Conservation (phyloP, 2,888 invertebrate genomes). For the Anodontia alba region DNA sequence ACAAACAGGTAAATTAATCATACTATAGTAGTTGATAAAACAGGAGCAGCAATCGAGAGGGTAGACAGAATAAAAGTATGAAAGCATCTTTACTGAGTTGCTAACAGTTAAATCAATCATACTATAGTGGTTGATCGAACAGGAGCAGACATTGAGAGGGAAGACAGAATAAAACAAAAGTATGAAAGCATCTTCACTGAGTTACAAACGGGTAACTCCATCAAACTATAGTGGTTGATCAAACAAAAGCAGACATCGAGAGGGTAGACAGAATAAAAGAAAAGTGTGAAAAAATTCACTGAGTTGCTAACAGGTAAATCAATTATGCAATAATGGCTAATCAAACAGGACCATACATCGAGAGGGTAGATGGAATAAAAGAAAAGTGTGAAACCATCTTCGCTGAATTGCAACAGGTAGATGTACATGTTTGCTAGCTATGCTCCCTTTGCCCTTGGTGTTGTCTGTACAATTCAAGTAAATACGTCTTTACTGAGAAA, state of each 20-base stretch:
- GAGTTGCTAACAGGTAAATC: conserved; percentile 70
- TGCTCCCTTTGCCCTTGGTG: too few relatives aligned
- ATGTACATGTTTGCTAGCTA: too few relatives aligned
- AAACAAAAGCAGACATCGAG: conserved; percentile 64
- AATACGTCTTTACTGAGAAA: too few relatives aligned
- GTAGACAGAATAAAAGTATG: conserved; percentile 51
- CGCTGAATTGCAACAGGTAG: conserved; percentile 70
- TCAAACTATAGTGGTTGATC: conserved; percentile 67
- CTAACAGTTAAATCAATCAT: conserved; percentile 71
- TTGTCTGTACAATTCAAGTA: too few relatives aligned
- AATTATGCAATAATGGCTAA: too few relatives aligned
- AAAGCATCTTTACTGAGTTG: conserved; percentile 61
- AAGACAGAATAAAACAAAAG: conserved; percentile 45
- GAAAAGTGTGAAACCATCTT: conserved; percentile 39
- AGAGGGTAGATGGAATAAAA: conserved; percentile 56
- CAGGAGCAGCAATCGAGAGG: conserved; percentile 63
- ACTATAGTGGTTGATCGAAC: conserved; percentile 65
- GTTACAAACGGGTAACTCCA: conserved; percentile 68
- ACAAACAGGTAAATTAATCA: conserved; percentile 68
- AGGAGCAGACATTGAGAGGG: conserved; percentile 62
- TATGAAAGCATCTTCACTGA: conserved; percentile 56
- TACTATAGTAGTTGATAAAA: conserved; percentile 68
- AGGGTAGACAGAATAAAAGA: conserved; percentile 54
- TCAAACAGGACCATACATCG: conserved; percentile 67
- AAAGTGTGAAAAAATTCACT: conserved; percentile 44